Conservation (phyloP, 2,888 invertebrate genomes). For the Meteorus colon region DNA sequence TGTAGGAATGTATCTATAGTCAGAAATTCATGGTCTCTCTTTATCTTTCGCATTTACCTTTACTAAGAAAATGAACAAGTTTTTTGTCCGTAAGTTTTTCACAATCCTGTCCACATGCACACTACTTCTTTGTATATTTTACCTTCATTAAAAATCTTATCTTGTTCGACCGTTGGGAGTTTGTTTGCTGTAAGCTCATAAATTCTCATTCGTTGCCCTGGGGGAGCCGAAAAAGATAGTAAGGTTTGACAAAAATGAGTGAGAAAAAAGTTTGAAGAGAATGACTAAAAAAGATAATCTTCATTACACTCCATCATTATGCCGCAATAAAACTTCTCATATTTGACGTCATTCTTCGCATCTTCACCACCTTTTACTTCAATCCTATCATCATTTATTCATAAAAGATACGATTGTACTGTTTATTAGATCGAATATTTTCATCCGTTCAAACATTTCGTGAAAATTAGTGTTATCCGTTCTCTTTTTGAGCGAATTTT, state of each 20-base stretch:
- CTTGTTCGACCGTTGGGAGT: slow-evolving; percentile 12
- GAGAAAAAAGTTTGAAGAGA: background rate
- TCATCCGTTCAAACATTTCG: background rate
- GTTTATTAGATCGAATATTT: slow-evolving; percentile 4
- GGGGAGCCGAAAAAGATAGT: background rate
- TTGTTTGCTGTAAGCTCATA: slow-evolving; percentile 16
- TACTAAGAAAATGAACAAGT: slow-evolving; percentile 11
- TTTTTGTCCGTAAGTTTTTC: slow-evolving; percentile 4
- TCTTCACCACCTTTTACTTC: slow-evolving; percentile 21
- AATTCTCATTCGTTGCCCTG: slow-evolving; percentile 5
- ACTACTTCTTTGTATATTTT: slow-evolving; percentile 16
- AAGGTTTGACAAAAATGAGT: slow-evolving; percentile 6
- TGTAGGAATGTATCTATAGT: background rate
- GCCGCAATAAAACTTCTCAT: slow-evolving; percentile 10
- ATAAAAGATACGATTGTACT: background rate
- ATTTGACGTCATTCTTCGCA: slow-evolving; percentile 8
- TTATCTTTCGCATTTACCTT: slow-evolving; percentile 22
- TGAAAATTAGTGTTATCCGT: too few species aligned
- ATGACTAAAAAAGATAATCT: slow-evolving; percentile 8
- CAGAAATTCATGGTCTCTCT: background rate
- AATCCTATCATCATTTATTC: slow-evolving; percentile 35
- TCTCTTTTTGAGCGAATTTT: too few species aligned
- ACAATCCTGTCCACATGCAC: slow-evolving; percentile 1
- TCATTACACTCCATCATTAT: slow-evolving; percentile 19
- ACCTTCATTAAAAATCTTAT: slow-evolving; percentile 25